These are phyloP conservation scores for Melanogrammus aeglefinus DNA, from an alignment of 2,797 vertebrate species.

Conservation along the genomic window DNA sequence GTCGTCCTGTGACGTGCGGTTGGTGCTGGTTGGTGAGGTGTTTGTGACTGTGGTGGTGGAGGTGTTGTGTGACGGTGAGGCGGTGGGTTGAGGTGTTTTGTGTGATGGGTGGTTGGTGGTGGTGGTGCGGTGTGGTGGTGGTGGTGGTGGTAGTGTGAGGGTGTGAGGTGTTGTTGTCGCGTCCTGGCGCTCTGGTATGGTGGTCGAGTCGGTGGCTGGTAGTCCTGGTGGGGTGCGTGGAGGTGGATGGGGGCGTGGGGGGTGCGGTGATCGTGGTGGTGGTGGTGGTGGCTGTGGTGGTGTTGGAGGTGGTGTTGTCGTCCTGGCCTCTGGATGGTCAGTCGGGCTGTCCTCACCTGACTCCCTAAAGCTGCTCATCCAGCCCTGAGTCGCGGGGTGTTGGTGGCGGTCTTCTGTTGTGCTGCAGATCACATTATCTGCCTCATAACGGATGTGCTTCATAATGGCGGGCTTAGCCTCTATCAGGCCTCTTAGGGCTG, in stretches of 20 bases:
- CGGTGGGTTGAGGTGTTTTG: too few relatives aligned
- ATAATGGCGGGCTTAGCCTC: slow-evolving; percentile 54
- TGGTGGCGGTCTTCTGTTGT: slow-evolving; percentile 24
- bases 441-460: slow-evolving; percentile 32
- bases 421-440: slow-evolving; percentile 28
- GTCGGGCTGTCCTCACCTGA: slow-evolving; percentile 53
- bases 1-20: too few relatives aligned
- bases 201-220: too few relatives aligned
- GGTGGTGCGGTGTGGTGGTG: too few relatives aligned
- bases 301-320: slow-evolving; percentile 44
- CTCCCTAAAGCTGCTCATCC: slow-evolving; percentile 60
- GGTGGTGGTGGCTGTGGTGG: slow-evolving; percentile 27
- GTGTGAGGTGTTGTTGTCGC: too few relatives aligned
- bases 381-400: background rate
- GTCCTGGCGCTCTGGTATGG: too few relatives aligned
- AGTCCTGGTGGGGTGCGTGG: background rate
- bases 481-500: slow-evolving; percentile 18
- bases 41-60: too few relatives aligned
- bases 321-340: slow-evolving; percentile 59
- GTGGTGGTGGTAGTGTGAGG: too few relatives aligned
- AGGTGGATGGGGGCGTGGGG: slow-evolving; percentile 7
- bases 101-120: too few relatives aligned
- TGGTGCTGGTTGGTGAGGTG: too few relatives aligned
- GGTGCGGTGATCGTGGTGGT: too few relatives aligned
- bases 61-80: too few relatives aligned